Conservation (phyloP, 2,888 invertebrate species). For the Drosophila nigricruria region DNA sequence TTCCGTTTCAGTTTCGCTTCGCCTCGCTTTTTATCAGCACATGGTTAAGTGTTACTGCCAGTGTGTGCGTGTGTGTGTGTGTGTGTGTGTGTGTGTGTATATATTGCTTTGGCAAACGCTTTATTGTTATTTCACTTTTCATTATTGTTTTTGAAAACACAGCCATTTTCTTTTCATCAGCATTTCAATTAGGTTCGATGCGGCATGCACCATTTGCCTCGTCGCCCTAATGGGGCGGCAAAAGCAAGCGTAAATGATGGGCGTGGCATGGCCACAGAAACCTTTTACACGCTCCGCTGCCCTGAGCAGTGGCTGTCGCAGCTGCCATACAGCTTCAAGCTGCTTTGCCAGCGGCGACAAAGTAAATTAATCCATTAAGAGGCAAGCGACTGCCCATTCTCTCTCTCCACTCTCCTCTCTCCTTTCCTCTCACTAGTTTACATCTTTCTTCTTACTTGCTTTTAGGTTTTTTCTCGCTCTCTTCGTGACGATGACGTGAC, state of each 20-base stretch:
- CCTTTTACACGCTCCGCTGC: slow-evolving; percentile 74
- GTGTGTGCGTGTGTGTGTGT: slow-evolving; percentile 20
- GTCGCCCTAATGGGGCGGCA: slow-evolving; percentile 37
- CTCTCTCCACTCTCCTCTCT: not conserved
- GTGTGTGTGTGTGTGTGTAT: slow-evolving; percentile 21
- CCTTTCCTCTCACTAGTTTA: not conserved
- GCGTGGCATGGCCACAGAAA: slow-evolving; percentile 66
- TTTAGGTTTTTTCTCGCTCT: slow-evolving; percentile 27
- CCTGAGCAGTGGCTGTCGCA: slow-evolving; percentile 23
- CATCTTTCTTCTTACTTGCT: not conserved
- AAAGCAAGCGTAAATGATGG: slow-evolving; percentile 42
- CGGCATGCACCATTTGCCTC: slow-evolving; percentile 61
- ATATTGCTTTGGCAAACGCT: slow-evolving; percentile 58
- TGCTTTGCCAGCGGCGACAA: slow-evolving; percentile 67
- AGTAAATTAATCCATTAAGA: slow-evolving; percentile 79
- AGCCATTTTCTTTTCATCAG: slow-evolving; percentile 76
- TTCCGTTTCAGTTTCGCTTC: slow-evolving; percentile 54
- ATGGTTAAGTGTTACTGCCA: slow-evolving; percentile 33
- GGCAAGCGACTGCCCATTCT: slow-evolving; percentile 16
- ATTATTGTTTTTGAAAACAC: slow-evolving; percentile 76
- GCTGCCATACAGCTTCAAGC: slow-evolving; percentile 49
- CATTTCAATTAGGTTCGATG: slow-evolving; percentile 76
- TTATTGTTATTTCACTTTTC: slow-evolving; percentile 73
- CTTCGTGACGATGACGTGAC: slow-evolving; percentile 63
- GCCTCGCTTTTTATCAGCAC: slow-evolving; percentile 51